phyloP scores from a whole-genome alignment of 2,888 invertebrate genomes.

The Psylliodes chrysocephalus region DNA sequence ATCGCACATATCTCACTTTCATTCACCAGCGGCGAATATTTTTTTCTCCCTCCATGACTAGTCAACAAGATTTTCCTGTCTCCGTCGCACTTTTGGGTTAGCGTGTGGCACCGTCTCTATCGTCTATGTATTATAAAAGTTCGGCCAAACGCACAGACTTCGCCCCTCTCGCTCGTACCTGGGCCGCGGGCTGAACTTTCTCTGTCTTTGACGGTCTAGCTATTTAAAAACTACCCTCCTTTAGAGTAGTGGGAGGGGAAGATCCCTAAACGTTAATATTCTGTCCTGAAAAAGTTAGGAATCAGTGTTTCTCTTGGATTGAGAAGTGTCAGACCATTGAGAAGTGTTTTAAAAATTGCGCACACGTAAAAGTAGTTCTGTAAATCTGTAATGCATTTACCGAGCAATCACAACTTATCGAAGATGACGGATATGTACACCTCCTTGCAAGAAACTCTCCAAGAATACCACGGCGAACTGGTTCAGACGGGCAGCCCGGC shows the following conservation, averaged over 20 bases:
- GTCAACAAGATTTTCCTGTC: slow-evolving; percentile 53
- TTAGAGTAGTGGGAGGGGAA: slow-evolving; percentile 59
- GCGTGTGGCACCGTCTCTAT: slow-evolving; percentile 43
- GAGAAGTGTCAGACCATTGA: slow-evolving; percentile 39
- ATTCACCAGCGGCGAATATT: slow-evolving; percentile 57
- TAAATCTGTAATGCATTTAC: slow-evolving; percentile 71
- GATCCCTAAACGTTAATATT: slow-evolving; percentile 56
- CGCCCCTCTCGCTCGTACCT: slow-evolving; percentile 38
- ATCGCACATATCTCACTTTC: slow-evolving; percentile 58
- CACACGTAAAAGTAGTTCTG: slow-evolving; percentile 33
- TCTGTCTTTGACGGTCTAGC: slow-evolving; percentile 56
- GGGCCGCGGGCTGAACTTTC: slow-evolving; percentile 38
- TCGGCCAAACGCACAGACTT: slow-evolving; percentile 58
- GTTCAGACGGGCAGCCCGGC: slow-evolving; percentile 96
- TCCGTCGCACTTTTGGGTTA: slow-evolving; percentile 34
- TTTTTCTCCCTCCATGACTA: slow-evolving; percentile 59
- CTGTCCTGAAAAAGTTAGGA: slow-evolving; percentile 62
- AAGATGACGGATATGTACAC: slow-evolving; percentile 80
- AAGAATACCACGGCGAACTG: slow-evolving; percentile 92
- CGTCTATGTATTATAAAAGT: slow-evolving; percentile 59
- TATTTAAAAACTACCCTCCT: slow-evolving; percentile 66
- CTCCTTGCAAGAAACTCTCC: slow-evolving; percentile 80
- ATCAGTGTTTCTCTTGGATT: slow-evolving; percentile 49
- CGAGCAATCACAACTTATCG: slow-evolving; percentile 67
- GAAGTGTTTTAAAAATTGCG: slow-evolving; percentile 35